Base-by-base conservation (phyloP, 2,113 vertebrate species). In the Corydoras sp. region DNA sequence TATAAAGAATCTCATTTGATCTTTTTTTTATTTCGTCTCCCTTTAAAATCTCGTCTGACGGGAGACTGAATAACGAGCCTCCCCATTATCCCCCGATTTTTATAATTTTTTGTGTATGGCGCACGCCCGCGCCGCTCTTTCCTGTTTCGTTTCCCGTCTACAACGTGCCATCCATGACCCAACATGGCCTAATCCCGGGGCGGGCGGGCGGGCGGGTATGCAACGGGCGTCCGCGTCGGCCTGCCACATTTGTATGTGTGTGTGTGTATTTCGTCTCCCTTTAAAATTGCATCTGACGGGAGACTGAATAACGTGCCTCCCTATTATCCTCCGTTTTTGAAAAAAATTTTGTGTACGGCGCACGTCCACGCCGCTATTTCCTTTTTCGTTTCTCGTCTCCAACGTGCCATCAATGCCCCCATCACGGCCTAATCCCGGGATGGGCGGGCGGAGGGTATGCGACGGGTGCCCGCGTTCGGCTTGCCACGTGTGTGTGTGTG, bases 301-400 rank as follows among this genome's bases (percentile, higher is more conserved):
- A n/a, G n/a, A n/a, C n/a, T n/a, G n/a, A n/a, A n/a, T n/a, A n/a
- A n/a, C n/a, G n/a, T n/a, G n/a, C n/a, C n/a, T n/a, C n/a, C 98
- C 98, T 95, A 99, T 99, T 98, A 99, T 99, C 97, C 98, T 97
- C 97, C 96, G 97, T 97, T 99, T 94, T 98, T 99, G 96, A 98
- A 95, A 97, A 95, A n/a, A n/a, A n/a, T n/a, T n/a, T n/a, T n/a
- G n/a, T n/a, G n/a, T n/a, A n/a, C n/a, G n/a, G n/a, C n/a, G n/a
- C n/a, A n/a, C n/a, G n/a, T n/a, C n/a, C n/a, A n/a, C n/a, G n/a
- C n/a, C n/a, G n/a, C n/a, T n/a, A n/a, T n/a, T n/a, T n/a, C 83
- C 85, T 81, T 83, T 54, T 12, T 54, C 53, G 9, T 54, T 54
- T 77, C 89, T 61, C 30, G 56, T 54, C 85, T 88, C 77, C 87